A percentile compares a stretch with the other conserved stretches of the same genome.
Evolutionary conservation across 1,140 invertebrate species (phyloP).

Genomic region (Delia radicum): DNA sequence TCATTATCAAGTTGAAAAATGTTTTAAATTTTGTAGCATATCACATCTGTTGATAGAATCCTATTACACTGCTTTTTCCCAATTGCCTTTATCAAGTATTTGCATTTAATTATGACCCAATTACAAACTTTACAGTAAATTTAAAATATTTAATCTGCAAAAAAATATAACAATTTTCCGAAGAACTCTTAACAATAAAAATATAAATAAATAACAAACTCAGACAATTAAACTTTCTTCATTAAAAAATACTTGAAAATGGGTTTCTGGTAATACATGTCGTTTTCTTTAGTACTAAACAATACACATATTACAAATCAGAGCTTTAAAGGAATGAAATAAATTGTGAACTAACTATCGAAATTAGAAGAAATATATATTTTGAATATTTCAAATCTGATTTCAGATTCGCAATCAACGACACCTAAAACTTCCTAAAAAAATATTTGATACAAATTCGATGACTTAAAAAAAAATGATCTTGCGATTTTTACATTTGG

Average conservation of each 20-base stretch:
- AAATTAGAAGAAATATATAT: too few relatives aligned
- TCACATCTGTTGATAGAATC: too few relatives aligned
- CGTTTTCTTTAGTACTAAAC: not conserved
- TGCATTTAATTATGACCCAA: not conserved
- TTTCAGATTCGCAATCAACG: too few relatives aligned
- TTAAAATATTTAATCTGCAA: not conserved
- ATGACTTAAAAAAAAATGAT: too few relatives aligned
- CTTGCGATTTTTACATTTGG: too few relatives aligned
- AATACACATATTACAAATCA: too few relatives aligned
- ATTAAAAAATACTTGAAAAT: conserved; percentile 5
- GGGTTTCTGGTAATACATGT: not conserved
- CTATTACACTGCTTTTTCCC: not conserved
- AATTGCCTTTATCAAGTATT: not conserved
- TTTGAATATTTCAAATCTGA: too few relatives aligned
- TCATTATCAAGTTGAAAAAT: too few relatives aligned
- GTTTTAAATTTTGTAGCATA: too few relatives aligned
- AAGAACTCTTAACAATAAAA: not conserved
- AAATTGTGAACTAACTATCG: too few relatives aligned
- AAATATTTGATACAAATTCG: not conserved
- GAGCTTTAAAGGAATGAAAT: too few relatives aligned
- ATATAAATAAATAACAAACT: not conserved
- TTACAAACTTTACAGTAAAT: not conserved
- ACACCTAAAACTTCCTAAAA: too few relatives aligned
- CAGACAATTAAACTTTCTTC: not conserved
- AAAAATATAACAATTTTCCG: not conserved